Base-by-base conservation (phyloP, 2,888 invertebrate species). In the Philereme transversata region DNA sequence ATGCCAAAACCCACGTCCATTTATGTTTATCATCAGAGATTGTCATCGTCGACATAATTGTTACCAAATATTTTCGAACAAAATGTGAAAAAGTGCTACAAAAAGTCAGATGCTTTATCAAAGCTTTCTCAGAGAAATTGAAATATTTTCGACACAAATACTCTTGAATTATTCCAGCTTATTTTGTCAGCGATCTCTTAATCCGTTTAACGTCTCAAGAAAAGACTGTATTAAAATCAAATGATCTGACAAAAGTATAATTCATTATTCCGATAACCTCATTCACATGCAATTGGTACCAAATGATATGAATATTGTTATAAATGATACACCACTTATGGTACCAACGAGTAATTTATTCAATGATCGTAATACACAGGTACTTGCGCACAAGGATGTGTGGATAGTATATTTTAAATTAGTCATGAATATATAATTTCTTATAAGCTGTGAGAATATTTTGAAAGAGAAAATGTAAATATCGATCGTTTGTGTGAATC, bases 311-410 rank as follows among this genome's bases (percentile, higher is more conserved):
- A 40, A 38, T 56, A 57, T 56, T 57, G 52, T 41, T 49, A 67
- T 61, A 69, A 68, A 70, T 71, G 67, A 63, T 62, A 68, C 45
- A 51, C 58, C 52, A 33, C 61, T 61, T 74, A 74, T 65, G 74
- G 74, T 60, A 81, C 75, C 78, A 76, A 71, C 64, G 68, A 60
- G 68, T 74, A 77, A 77, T 50, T 53, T 66, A 60, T 68, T 58
- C 60, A 66, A 44, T 45, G 44, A 33, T 34, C 49, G 47, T 60
- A 67, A 64, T 63, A 56, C 58, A 71, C 60, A 72, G 71, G 67
- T 57, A 59, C 69, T 43, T 41, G 36, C 51, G 66, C 75, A 78
- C 71, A 75, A 72, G 74, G 70, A 60, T 60, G 51, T 52, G 51
- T 58, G 36, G 38, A 51, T 62, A 60, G 55, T 55, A 65, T 35